Evolutionary conservation across 2,888 invertebrate genomes (phyloP).

Genomic region (Hirtodrosophila duncani): DNA sequence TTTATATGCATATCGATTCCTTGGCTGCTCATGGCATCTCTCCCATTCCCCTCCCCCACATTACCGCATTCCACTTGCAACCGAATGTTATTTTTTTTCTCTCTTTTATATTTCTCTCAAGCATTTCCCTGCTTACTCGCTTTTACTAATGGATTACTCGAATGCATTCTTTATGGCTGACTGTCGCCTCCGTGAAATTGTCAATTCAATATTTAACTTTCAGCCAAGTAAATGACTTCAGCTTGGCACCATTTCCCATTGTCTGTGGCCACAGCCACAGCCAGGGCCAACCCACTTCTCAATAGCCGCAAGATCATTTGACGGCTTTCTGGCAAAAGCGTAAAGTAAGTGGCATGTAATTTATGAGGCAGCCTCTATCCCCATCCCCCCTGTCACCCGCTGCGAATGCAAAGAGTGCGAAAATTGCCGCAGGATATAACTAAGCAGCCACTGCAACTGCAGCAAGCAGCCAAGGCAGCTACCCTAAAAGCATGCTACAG

Average conservation of each 20-base stretch:
- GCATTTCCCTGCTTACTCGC: conserved; percentile 1
- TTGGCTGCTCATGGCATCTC: conserved; percentile 22
- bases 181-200: conserved; percentile 4
- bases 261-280: too few relatives aligned
- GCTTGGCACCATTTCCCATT: conserved; percentile 13
- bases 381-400: too few relatives aligned
- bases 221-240: conserved; percentile 1
- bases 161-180: conserved; percentile 47
- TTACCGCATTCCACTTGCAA: neutral
- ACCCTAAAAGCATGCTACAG: conserved; percentile 14
- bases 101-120: conserved; percentile 8
- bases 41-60: neutral
- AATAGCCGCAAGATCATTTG: conserved; percentile 47
- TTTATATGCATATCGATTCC: conserved; percentile 66
- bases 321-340: conserved; percentile 7
- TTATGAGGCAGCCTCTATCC: conserved; percentile 48
- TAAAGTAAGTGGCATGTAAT: conserved; percentile 62
- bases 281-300: conserved; percentile 12
- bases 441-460: conserved; percentile 21
- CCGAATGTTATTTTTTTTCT: conserved; percentile 3
- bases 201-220: conserved; percentile 53
- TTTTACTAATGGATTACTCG: conserved; percentile 55
- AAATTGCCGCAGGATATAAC: conserved; percentile 41
- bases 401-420: conserved; percentile 45
- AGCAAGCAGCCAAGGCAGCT: conserved; percentile 2